Percentiles rank a stretch among this genome's conserved stretches.
phyloP scores from a whole-genome alignment of 2,113 vertebrate genomes.

The Daubentonia madagascariensis region DNA sequence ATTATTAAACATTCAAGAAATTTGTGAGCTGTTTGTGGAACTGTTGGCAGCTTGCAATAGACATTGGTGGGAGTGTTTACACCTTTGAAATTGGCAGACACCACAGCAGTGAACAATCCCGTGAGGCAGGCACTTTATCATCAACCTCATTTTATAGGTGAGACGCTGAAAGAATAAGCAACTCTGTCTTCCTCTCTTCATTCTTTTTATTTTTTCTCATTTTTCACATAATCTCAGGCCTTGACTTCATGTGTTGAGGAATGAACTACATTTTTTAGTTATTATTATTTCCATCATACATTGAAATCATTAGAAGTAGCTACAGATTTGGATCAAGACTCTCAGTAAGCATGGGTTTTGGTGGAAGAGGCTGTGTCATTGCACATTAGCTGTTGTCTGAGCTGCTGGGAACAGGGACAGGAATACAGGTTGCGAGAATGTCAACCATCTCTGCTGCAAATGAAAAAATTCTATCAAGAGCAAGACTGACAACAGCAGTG shows the following conservation, averaged over 20 bases:
- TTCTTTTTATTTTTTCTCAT: background rate
- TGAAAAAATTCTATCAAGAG: background rate
- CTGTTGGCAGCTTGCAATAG: background rate
- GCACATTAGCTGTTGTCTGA: background rate
- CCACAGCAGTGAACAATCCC: background rate
- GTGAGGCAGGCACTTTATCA: background rate
- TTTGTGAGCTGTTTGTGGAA: background rate
- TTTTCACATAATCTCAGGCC: background rate
- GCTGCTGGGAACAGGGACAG: background rate
- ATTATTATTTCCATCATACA: background rate
- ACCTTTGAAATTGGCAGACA: background rate
- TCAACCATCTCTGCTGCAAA: background rate
- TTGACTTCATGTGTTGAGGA: background rate
- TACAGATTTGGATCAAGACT: background rate
- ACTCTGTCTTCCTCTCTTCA: background rate
- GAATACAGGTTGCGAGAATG: background rate
- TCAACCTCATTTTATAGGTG: background rate
- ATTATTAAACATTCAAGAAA: background rate
- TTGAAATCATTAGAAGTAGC: background rate
- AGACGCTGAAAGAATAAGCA: background rate
- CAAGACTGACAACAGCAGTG: background rate
- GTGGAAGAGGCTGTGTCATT: background rate
- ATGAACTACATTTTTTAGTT: background rate
- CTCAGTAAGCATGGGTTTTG: background rate
- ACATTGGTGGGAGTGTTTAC: background rate